Conservation (phyloP, 2,888 invertebrate species). For the Acronicta leporina region DNA sequence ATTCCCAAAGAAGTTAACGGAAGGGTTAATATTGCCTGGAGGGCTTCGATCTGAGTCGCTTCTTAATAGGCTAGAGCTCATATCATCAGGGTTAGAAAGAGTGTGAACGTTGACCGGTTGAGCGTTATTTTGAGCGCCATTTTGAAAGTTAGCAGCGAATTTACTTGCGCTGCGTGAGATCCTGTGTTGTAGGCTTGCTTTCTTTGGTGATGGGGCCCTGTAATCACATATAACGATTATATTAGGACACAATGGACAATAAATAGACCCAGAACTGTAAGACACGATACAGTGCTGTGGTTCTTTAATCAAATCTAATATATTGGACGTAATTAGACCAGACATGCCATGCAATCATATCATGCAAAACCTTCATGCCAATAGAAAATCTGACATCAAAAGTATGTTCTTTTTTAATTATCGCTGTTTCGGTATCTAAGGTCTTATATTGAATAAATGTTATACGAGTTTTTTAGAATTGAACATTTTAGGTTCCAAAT, state of each 20-base stretch:
- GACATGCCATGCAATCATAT: not conserved
- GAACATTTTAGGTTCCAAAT: too few relatives aligned
- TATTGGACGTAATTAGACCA: not conserved
- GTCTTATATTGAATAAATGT: too few relatives aligned
- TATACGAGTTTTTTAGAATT: too few relatives aligned
- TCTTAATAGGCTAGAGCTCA: conserved; percentile 91
- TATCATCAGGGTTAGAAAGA: conserved; percentile 91
- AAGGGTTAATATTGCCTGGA: conserved; percentile 81
- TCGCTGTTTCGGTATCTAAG: not conserved
- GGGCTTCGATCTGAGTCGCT: conserved; percentile 86
- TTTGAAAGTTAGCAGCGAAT: conserved; percentile 84
- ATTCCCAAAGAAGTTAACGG: conserved; percentile 93
- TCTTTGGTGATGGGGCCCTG: conserved; percentile 85
- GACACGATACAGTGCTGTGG: too few relatives aligned
- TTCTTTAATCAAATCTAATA: not conserved
- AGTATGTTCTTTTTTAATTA: not conserved
- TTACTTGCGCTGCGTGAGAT: conserved; percentile 84
- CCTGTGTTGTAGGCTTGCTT: conserved; percentile 81
- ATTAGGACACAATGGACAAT: not conserved
- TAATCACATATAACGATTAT: conserved; percentile 14
- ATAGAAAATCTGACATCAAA: too few relatives aligned
- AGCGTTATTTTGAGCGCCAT: conserved; percentile 72
- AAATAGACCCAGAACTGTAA: not conserved
- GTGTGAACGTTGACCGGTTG: conserved; percentile 85
- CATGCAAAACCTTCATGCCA: conserved; percentile 15